These are phyloP conservation scores for Cotesia congregata DNA, from an alignment of 2,888 invertebrate genomes.

Conservation along the genomic window DNA sequence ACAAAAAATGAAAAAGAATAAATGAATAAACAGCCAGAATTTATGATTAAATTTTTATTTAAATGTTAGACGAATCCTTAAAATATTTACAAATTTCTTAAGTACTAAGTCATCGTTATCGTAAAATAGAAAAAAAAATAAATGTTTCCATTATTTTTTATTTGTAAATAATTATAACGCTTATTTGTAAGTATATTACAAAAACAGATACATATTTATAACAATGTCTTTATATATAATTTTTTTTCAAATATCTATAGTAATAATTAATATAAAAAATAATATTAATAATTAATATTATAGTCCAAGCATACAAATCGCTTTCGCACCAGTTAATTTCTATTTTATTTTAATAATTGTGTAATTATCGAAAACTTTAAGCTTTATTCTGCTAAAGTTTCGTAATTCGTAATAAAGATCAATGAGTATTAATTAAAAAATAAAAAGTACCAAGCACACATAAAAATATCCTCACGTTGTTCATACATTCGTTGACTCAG, in stretches of 20 bases:
- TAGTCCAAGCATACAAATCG: conserved; percentile 59
- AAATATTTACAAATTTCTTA: not conserved
- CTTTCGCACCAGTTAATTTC: conserved; percentile 60
- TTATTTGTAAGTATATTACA: conserved; percentile 61
- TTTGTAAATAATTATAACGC: conserved; percentile 34
- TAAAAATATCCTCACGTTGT: conserved; percentile 42
- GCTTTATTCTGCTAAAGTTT: conserved; percentile 1
- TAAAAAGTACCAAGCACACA: conserved; percentile 49
- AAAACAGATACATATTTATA: conserved; percentile 64
- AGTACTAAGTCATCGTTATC: not conserved
- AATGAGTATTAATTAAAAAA: conserved; percentile 60
- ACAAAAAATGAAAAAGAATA: no score
- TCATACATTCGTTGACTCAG: conserved; percentile 45
- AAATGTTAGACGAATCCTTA: not conserved
- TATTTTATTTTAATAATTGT: conserved; percentile 25
- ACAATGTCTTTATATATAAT: conserved; percentile 59
- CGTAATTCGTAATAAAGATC: conserved; percentile 43
- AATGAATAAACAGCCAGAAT: no score
- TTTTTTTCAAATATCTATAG: conserved; percentile 55
- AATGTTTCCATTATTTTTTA: not conserved
- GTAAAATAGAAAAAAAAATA: not conserved
- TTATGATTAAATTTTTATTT: not conserved
- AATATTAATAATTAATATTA: conserved; percentile 20
- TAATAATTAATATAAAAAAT: conserved; percentile 48
- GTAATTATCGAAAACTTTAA: not conserved